Evolutionary conservation across 1,140 invertebrate species (phyloP).

Genomic region (Drosophila auraria): DNA sequence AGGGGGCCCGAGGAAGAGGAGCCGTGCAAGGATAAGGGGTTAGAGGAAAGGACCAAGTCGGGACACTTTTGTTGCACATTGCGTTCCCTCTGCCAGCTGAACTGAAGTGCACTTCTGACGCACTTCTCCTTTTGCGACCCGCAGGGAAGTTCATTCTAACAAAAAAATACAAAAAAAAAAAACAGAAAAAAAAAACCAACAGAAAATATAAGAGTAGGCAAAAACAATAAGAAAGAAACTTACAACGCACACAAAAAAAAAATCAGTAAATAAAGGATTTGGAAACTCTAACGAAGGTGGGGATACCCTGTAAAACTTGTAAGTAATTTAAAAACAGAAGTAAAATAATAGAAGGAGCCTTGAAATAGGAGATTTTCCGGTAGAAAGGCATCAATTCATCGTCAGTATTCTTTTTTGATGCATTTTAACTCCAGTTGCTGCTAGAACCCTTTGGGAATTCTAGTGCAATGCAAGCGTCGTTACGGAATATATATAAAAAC

Average conservation of each 20-base stretch:
- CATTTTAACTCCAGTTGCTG: no score
- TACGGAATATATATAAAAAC: no score
- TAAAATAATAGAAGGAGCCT: background rate
- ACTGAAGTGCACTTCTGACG: slow-evolving; percentile 77
- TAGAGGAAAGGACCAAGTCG: background rate
- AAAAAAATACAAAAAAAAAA: slow-evolving; percentile 11
- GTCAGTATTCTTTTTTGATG: no score
- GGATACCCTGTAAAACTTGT: background rate
- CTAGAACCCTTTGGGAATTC: no score
- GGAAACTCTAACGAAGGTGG: background rate
- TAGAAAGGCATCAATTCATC: no score
- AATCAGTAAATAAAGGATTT: background rate
- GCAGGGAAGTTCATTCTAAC: slow-evolving; percentile 46
- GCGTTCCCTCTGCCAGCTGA: slow-evolving; percentile 69
- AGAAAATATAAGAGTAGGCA: slow-evolving; percentile 42
- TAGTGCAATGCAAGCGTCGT: no score
- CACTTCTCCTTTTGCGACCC: slow-evolving; percentile 60
- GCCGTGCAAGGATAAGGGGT: background rate
- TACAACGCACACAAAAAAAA: slow-evolving; percentile 45
- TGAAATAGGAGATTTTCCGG: no score
- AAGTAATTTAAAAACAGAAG: background rate
- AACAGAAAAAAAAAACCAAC: slow-evolving; percentile 41
- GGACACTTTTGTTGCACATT: slow-evolving; percentile 61
- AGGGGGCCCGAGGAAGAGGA: background rate
- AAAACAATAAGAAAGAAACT: slow-evolving; percentile 44